phyloP scores from a whole-genome alignment of 2,797 vertebrate species.

The Leontopithecus rosalia region DNA sequence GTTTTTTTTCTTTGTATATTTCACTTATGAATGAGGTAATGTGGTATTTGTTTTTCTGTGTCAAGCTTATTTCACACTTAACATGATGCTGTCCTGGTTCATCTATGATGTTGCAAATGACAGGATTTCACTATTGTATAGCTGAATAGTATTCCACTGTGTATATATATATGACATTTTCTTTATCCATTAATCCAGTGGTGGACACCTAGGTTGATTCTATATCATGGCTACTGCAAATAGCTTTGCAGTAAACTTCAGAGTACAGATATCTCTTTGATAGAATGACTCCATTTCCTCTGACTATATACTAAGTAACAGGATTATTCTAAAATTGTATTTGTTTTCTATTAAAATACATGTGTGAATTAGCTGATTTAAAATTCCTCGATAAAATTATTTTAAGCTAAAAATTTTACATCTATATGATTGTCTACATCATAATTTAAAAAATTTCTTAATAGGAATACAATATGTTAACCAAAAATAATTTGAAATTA shows the following conservation, averaged over 20 bases:
- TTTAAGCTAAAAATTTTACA: neutral
- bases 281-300: no score
- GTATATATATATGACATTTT: neutral
- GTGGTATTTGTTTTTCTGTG: neutral
- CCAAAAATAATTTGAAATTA: neutral
- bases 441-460: neutral
- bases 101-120: neutral
- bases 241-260: neutral
- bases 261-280: neutral
- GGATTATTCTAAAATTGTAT: neutral
- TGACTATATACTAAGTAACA: neutral
- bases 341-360: neutral
- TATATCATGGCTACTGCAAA: neutral
- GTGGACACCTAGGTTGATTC: neutral
- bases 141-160: neutral
- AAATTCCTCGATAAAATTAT: slow-evolving; percentile 14
- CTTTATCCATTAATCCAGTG: neutral
- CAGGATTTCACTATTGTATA: neutral
- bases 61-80: neutral
- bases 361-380: neutral
- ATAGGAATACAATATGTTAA: neutral
- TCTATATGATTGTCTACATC: neutral
- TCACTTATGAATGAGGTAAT: neutral
- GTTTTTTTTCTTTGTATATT: neutral
- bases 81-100: neutral